Conservation (phyloP, 2,888 invertebrate genomes). For the Euplagia quadripunctaria region DNA sequence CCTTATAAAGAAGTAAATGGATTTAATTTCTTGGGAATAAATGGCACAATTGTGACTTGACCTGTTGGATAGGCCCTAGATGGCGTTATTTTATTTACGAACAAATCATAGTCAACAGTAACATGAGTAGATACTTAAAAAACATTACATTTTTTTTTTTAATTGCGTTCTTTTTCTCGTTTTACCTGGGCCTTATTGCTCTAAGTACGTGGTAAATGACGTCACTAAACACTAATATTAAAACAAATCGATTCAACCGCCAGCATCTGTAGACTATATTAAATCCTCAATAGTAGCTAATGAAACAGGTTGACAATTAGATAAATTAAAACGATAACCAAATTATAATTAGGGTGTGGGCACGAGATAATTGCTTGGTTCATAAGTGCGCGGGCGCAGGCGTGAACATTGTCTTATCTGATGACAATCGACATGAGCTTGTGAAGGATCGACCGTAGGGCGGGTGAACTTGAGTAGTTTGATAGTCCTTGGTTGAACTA, state of each 20-base stretch:
- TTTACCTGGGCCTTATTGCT: background rate
- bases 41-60: too few species aligned
- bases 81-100: too few species aligned
- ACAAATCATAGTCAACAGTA: too few species aligned
- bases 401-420: conserved; percentile 52
- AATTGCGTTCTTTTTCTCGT: background rate
- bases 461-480: background rate
- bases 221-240: too few species aligned
- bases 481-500: background rate
- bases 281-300: conserved; percentile 1
- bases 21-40: too few species aligned
- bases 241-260: background rate
- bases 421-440: conserved; percentile 31
- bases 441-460: background rate
- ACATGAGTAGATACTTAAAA: too few species aligned
- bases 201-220: too few species aligned
- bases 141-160: too few species aligned
- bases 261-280: background rate
- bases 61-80: too few species aligned
- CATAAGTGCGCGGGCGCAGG: conserved; percentile 39
- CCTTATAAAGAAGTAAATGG: too few species aligned
- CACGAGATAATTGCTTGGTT: conserved; percentile 37
- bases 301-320: conserved; percentile 16
- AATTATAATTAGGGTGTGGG: conserved; percentile 38
- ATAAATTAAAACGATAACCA: conserved; percentile 22